Conservation (phyloP, 2,797 vertebrate genomes). For the Chanos chanos region DNA sequence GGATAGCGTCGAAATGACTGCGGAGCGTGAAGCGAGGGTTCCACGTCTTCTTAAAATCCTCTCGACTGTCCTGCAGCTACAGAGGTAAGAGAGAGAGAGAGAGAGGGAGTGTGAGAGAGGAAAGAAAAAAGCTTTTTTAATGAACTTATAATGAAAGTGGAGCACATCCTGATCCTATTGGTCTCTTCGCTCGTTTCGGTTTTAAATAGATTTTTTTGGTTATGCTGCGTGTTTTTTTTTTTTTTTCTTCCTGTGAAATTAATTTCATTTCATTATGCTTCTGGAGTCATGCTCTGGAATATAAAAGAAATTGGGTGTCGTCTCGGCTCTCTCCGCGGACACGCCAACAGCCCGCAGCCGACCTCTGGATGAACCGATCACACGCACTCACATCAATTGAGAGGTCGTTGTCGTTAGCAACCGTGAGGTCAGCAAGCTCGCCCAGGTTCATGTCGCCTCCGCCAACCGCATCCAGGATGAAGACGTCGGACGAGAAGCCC, state of each 20-base stretch:
- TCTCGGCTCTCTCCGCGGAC: too few species aligned
- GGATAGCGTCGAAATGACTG: conserved; percentile 88
- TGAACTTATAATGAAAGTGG: too few species aligned
- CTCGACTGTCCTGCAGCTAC: conserved; percentile 83
- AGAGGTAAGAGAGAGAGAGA: neutral
- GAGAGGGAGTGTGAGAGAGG: neutral
- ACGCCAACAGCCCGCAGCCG: too few species aligned
- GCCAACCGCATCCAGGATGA: conserved; percentile 86
- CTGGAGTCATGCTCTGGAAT: too few species aligned
- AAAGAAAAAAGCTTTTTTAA: neutral
- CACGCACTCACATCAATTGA: conserved; percentile 81
- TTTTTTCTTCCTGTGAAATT: too few species aligned
- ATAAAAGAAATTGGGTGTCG: too few species aligned
- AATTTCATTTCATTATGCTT: too few species aligned
- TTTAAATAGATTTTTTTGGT: too few species aligned
- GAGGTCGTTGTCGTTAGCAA: conserved; percentile 89
- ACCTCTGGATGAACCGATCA: too few species aligned
- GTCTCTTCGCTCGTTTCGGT: too few species aligned
- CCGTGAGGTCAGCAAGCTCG: conserved; percentile 88
- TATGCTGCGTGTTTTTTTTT: too few species aligned
- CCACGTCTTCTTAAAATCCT: conserved; percentile 89
- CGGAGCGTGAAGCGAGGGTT: conserved; percentile 89
- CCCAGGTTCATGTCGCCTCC: conserved; percentile 89
- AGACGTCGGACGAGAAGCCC: conserved; percentile 85
- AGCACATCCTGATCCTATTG: too few species aligned